Evolutionary conservation across 2,113 vertebrate species (phyloP), one percentile per base, ranked within the genome.

Genomic region (Zapus hudsonius): DNA sequence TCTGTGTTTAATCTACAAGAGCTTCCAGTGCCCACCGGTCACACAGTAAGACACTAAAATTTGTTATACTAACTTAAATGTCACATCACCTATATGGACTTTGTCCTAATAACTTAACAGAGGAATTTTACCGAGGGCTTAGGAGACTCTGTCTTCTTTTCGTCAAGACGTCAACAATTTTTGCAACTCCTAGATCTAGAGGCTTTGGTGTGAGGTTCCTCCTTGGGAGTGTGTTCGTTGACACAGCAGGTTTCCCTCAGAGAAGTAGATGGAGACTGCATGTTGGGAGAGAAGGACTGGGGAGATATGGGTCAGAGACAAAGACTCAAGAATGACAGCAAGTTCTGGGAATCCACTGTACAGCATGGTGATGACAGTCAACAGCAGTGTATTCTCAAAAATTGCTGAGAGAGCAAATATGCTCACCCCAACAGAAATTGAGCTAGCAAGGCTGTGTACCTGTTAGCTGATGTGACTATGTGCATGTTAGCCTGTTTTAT

Each of bases 121-220:
- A 70, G 23, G 7, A 22, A 59, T 20, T 13, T 47, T 25, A 20
- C 55, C 25, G 47, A 36, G 40, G 40, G 23, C 19, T 33, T 15
- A 38, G 38, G 31, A 47, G 69, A 59, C 1, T 3, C 38, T 8
- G 25, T 2, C 63, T 36, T 7, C 42, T 11, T 63, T 74, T 13
- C 42, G 6, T 31, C 13, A 44, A 57, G 31, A 38, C 63, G 13
- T 23, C 5, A 5, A 10, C 38, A 13, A n/a, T 42, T 20, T n/a
- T 0, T 63, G 7, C 1, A 2, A 7, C 7, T 4, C 25, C 47
- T 4, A 12, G 29, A 15, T 9, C 5, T 40, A 22, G 38, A 87
- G 47, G 20, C 22, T 67, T 23, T 15, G 2, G 17, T 36, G 27
- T 19, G 23, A 9, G 9, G 17, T 38, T 44, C 23, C 13, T 27